Evolutionary conservation across 2,888 invertebrate species (phyloP).

Genomic region (Rhabditoides inermis): DNA sequence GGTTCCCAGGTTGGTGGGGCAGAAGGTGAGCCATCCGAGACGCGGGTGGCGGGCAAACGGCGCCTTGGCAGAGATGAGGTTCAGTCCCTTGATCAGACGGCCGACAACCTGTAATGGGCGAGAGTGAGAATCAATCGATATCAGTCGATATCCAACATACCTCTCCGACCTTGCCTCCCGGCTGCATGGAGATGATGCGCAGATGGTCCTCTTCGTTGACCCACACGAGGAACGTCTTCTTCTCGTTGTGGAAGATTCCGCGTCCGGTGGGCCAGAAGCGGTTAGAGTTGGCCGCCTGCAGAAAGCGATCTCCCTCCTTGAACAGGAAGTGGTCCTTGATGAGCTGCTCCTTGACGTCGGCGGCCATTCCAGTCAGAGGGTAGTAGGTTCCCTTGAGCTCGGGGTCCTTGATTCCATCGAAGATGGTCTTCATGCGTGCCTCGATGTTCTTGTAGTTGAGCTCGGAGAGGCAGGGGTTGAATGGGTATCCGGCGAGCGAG

Average conservation of each 20-base stretch:
- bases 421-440: slow-evolving; percentile 56
- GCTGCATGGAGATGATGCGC: slow-evolving; percentile 68
- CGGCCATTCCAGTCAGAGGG: slow-evolving; percentile 81
- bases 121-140: no score
- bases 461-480: slow-evolving; percentile 90
- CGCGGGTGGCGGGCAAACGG: slow-evolving; percentile 57
- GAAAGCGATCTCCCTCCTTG: slow-evolving; percentile 39
- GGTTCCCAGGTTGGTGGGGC: slow-evolving; percentile 72
- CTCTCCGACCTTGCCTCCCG: slow-evolving; percentile 67
- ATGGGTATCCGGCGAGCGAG: slow-evolving; percentile 73
- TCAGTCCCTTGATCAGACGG: slow-evolving; percentile 19
- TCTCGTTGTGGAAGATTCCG: slow-evolving; percentile 74
- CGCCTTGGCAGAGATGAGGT: slow-evolving; percentile 13
- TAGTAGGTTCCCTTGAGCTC: slow-evolving; percentile 83
- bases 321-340: slow-evolving; percentile 84
- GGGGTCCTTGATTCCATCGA: slow-evolving; percentile 22
- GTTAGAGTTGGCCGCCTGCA: slow-evolving; percentile 20
- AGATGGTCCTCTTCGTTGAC: slow-evolving; percentile 82
- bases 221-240: slow-evolving; percentile 74
- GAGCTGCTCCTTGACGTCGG: slow-evolving; percentile 81
- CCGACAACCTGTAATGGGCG: slow-evolving; percentile 10
- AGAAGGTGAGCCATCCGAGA: slow-evolving; percentile 72
- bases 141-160: no score
- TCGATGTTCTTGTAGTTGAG: slow-evolving; percentile 60
- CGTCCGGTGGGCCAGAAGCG: slow-evolving; percentile 57